Evolutionary conservation across 2,888 invertebrate species (phyloP).

Genomic region (Tenthredo mesomela): DNA sequence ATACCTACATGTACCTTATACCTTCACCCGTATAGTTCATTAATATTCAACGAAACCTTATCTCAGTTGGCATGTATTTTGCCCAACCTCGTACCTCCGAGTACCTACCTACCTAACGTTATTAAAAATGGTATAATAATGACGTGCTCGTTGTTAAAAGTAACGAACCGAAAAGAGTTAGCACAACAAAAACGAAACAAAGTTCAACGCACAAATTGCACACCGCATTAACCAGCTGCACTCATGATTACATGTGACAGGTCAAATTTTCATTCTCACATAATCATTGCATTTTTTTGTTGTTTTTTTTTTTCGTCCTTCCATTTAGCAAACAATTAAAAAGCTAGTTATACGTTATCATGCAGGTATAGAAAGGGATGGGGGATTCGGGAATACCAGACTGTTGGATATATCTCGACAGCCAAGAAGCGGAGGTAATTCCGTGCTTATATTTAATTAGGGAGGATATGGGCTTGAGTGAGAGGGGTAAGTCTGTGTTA

Average conservation of each 20-base stretch:
- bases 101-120: conserved; percentile 36
- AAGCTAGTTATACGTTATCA: not conserved
- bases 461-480: conserved; percentile 67
- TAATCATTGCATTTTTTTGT: too few relatives aligned
- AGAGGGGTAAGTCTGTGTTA: conserved; percentile 66
- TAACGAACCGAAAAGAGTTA: conserved; percentile 29
- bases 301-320: not conserved
- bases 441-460: conserved; percentile 75
- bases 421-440: conserved; percentile 68
- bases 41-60: conserved; percentile 50
- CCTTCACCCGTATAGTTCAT: conserved; percentile 7
- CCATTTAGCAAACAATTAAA: not conserved
- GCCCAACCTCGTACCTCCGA: conserved; percentile 29
- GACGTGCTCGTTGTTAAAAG: conserved; percentile 2
- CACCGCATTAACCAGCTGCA: too few relatives aligned
- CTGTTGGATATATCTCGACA: conserved; percentile 44
- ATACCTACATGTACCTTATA: not conserved
- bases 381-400: not conserved
- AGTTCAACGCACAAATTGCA: not conserved
- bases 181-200: not conserved
- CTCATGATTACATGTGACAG: not conserved
- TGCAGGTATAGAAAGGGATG: not conserved
- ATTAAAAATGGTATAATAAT: conserved; percentile 42
- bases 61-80: conserved; percentile 43
- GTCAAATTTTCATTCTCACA: not conserved